Percentiles rank a stretch among this genome's conserved stretches.
These are phyloP conservation scores for Zootermopsis nevadensis DNA, from an alignment of 2,888 invertebrate genomes.

Conservation along the genomic window DNA sequence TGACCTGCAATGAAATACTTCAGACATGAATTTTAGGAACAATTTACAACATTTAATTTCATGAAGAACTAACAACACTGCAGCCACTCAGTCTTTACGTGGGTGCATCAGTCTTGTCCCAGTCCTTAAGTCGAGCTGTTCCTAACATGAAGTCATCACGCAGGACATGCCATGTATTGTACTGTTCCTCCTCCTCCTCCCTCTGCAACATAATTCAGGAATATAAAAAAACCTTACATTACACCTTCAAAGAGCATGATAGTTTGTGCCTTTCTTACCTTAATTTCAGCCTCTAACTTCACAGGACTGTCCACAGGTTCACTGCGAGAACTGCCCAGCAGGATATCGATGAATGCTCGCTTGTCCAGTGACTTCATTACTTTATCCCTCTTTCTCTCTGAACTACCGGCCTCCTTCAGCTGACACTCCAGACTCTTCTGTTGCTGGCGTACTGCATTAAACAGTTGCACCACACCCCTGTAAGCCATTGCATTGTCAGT, in stretches of 20 bases:
- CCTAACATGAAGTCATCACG: slow-evolving; percentile 92
- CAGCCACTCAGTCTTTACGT: background rate
- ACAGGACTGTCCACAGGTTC: slow-evolving; percentile 59
- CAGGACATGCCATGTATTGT: slow-evolving; percentile 65
- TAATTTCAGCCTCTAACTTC: slow-evolving; percentile 55
- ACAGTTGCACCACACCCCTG: slow-evolving; percentile 91
- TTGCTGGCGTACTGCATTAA: slow-evolving; percentile 89
- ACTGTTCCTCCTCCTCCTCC: slow-evolving; percentile 50
- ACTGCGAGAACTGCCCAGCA: slow-evolving; percentile 73
- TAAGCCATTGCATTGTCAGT: slow-evolving; percentile 4
- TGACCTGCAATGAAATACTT: no score
- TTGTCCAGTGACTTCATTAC: slow-evolving; percentile 81
- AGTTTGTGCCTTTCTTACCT: slow-evolving; percentile 47
- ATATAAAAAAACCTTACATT: no score
- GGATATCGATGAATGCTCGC: slow-evolving; percentile 78
- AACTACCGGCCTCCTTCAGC: slow-evolving; percentile 74
- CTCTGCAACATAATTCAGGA: no score
- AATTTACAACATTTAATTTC: no score
- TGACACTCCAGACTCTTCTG: slow-evolving; percentile 81
- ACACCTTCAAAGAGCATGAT: no score
- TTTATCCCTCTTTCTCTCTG: slow-evolving; percentile 83
- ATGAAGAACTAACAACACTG: no score
- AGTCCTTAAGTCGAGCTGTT: slow-evolving; percentile 84
- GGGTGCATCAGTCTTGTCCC: slow-evolving; percentile 70
- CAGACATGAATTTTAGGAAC: no score